phyloP scores from a whole-genome alignment of 1,140 invertebrate genomes.

The Delia radicum region DNA sequence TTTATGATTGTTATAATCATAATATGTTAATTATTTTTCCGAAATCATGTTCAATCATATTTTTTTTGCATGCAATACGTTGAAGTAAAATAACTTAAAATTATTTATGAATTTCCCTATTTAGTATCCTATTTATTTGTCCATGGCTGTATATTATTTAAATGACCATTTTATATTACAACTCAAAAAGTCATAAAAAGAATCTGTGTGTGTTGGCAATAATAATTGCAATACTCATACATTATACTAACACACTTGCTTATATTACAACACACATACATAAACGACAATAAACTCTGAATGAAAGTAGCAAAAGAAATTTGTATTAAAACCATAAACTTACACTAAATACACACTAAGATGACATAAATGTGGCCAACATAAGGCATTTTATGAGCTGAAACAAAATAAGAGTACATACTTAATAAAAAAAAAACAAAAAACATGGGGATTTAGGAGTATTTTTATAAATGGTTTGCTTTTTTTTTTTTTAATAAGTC shows the following conservation, averaged over 20 bases:
- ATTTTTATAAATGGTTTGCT: no score
- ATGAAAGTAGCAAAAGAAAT: background rate
- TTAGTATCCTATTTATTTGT: no score
- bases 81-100: no score
- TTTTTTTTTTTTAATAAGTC: no score
- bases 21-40: no score
- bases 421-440: background rate
- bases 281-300: background rate
- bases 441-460: background rate
- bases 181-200: constrained; percentile 17
- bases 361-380: constrained; percentile 21
- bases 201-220: constrained; percentile 11
- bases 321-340: constrained; percentile 20
- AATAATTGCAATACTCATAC: constrained; percentile 1
- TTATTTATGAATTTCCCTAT: no score
- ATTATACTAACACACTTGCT: background rate
- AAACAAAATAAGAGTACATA: background rate
- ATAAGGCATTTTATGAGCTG: constrained; percentile 22
- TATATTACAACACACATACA: background rate
- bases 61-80: no score
- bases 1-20: no score
- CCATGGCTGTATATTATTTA: background rate
- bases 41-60: no score
- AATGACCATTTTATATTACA: constrained; percentile 6
- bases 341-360: constrained; percentile 23